phyloP scores from a whole-genome alignment of 2,113 vertebrate species.

The Castor canadensis region DNA sequence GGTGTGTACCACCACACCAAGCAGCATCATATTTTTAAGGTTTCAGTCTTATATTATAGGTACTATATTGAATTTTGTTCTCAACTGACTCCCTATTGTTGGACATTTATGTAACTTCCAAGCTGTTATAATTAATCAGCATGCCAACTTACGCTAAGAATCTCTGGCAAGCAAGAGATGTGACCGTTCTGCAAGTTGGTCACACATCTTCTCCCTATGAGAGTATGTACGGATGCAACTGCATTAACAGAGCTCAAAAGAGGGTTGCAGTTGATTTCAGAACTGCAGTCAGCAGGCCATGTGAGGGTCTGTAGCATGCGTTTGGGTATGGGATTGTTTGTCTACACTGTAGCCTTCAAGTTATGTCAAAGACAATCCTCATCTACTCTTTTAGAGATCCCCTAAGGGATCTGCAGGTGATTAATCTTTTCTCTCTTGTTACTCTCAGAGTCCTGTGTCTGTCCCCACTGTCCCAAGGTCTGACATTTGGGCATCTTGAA shows the following conservation, averaged over 20 bases:
- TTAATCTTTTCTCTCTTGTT: not conserved
- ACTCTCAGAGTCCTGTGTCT: not conserved
- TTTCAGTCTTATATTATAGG: slow-evolving; percentile 36
- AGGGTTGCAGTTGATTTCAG: not conserved
- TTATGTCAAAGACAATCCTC: not conserved
- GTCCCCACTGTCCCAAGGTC: not conserved
- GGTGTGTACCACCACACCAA: not conserved
- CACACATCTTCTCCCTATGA: not conserved
- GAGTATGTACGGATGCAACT: not conserved
- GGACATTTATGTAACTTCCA: slow-evolving; percentile 67
- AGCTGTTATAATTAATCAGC: slow-evolving; percentile 63
- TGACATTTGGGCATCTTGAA: not conserved
- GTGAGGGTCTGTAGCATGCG: not conserved
- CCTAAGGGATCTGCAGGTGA: not conserved
- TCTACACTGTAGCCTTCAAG: not conserved
- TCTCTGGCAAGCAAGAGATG: slow-evolving; percentile 47
- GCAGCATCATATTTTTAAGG: not conserved
- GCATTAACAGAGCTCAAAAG: not conserved
- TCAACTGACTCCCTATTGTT: slow-evolving; percentile 56
- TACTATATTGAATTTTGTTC: slow-evolving; percentile 66
- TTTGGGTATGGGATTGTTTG: not conserved
- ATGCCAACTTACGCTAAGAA: slow-evolving; percentile 39
- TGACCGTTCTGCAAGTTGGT: slow-evolving; percentile 22
- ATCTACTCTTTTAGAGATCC: not conserved
- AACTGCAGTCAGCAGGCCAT: not conserved